Evolutionary conservation across 2,113 vertebrate species (phyloP), one percentile per base, ranked within the genome.

Genomic region (Lasiurus borealis): DNA sequence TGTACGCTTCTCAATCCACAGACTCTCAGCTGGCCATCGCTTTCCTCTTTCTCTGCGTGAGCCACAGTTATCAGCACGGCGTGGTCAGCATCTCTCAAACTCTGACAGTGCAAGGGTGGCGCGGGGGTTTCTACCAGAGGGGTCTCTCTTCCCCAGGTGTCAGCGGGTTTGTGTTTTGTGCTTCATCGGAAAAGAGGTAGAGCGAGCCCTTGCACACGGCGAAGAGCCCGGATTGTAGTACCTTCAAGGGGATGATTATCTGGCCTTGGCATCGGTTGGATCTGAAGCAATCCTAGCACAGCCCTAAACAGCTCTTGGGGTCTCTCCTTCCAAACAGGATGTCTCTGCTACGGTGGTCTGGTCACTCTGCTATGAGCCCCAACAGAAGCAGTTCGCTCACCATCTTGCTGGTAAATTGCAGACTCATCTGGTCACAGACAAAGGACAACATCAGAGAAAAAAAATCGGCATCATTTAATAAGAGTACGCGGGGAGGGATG

Each of bases 131-230:
- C 93, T 96, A 95, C 92, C 85, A 96, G 89, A 91, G 94, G 93
- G 91, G 78, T 85, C 96, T 83, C 91, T 77, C 72, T 95, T 92
- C 93, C 94, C 78, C 52, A 85, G 66, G 94, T 95, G 92, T 96
- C 59, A 95, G 86, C 77, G 97, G 90, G 81, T 71, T 95, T 86
- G 12, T 94, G 93, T 95, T 98, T 98, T 98, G 98, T 98, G 98
- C 98, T 98, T 98, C 97, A 96, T 76, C 97, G 97, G 95, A 96
- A 98, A 98, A 98, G 98, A 98, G 98, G 98, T 98, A 98, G 98
- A 94, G 96, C 14, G 91, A 97, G 96, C 95, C 95, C 50, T 76
- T 92, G 86, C n/a, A 91, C 87, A 91, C 59, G 15, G 90, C 62
- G 86, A 78, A 94, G 97, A 91, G 0, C 25, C 94, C 10, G 5